Percentiles rank a stretch among this genome's conserved stretches.
Conservation (phyloP, 2,797 vertebrate genomes). For the Aldrovandia affinis region DNA sequence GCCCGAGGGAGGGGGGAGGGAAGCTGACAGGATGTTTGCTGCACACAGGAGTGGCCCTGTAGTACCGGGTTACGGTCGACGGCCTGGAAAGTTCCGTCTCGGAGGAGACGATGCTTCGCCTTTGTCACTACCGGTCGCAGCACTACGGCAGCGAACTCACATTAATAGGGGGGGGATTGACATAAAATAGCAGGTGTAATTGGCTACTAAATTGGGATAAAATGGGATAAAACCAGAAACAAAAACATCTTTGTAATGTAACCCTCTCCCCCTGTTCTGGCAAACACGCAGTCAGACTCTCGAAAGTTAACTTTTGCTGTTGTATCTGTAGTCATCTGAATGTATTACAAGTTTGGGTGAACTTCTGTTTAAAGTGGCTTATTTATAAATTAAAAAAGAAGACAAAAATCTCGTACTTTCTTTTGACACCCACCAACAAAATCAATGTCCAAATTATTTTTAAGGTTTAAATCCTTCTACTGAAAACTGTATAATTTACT, state of each 20-base stretch:
- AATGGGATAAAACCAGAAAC: too few relatives aligned
- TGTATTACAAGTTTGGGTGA: not conserved
- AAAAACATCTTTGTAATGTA: not conserved
- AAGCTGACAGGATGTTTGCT: too few relatives aligned
- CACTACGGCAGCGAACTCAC: too few relatives aligned
- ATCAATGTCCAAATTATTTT: not conserved
- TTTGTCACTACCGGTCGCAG: too few relatives aligned
- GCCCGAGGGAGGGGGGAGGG: too few relatives aligned
- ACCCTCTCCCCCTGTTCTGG: not conserved
- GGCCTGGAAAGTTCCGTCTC: too few relatives aligned
- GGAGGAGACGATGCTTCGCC: too few relatives aligned
- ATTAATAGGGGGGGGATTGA: too few relatives aligned
- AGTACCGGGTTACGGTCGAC: too few relatives aligned
- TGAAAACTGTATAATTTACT: not conserved
- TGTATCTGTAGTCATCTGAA: not conserved
- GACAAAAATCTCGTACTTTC: not conserved
- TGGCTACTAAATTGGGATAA: too few relatives aligned
- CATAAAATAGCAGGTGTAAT: too few relatives aligned
- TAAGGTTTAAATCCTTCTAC: not conserved
- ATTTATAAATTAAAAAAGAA: conserved; percentile 5
- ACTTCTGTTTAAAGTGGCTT: conserved; percentile 18
- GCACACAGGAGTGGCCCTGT: too few relatives aligned
- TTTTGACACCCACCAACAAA: not conserved
- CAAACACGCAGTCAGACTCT: not conserved
- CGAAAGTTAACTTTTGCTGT: not conserved